Conservation (phyloP, 2,113 vertebrate species). For the Mustelus asterias region DNA sequence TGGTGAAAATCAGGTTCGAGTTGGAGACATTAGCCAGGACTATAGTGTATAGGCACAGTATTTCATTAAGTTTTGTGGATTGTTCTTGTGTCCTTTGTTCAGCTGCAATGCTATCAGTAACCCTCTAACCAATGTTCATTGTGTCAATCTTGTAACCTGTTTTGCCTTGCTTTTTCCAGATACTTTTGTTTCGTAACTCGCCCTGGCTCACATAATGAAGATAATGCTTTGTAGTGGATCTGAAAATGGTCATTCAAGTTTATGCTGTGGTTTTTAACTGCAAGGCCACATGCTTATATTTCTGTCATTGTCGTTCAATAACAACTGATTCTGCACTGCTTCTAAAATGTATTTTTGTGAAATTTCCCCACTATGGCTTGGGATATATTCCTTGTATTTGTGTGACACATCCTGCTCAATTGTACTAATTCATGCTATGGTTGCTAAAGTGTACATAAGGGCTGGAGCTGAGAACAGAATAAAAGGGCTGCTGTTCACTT, state of each 20-base stretch:
- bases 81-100: slow-evolving; percentile 1
- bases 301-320: slow-evolving; percentile 30
- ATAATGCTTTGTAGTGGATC: slow-evolving; percentile 61
- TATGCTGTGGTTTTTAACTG: slow-evolving; percentile 29
- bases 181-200: slow-evolving; percentile 59
- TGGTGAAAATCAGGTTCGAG: background rate
- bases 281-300: slow-evolving; percentile 18
- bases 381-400: background rate
- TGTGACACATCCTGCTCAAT: slow-evolving; percentile 38
- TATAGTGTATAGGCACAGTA: background rate
- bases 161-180: slow-evolving; percentile 98
- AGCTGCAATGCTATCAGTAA: slow-evolving; percentile 47
- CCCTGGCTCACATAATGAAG: slow-evolving; percentile 69
- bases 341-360: slow-evolving; percentile 25
- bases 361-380: background rate
- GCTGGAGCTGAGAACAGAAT: background rate
- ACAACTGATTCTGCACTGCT: slow-evolving; percentile 32
- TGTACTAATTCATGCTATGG: slow-evolving; percentile 23
- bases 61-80: background rate
- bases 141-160: slow-evolving; percentile 77
- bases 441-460: background rate
- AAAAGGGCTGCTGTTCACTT: background rate
- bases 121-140: slow-evolving; percentile 56
- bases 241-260: slow-evolving; percentile 34
- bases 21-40: background rate